Percentiles rank a stretch among this genome's conserved stretches.
phyloP scores from a whole-genome alignment of 2,113 vertebrate species.

The Alethe diademata region DNA sequence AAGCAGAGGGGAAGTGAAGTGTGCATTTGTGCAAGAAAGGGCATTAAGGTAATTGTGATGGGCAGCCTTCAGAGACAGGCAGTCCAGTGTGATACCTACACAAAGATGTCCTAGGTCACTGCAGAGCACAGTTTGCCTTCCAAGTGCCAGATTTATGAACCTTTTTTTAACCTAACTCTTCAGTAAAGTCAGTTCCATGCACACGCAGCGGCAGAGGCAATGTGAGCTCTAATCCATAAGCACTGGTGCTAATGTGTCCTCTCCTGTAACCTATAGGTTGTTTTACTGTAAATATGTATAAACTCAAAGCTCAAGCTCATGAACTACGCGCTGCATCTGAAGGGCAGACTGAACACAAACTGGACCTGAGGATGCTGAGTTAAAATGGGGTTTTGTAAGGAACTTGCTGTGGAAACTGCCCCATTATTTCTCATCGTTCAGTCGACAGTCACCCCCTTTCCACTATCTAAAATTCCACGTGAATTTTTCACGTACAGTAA shows the following conservation, averaged over 20 bases:
- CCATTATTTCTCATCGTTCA: neutral
- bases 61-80: constrained; percentile 10
- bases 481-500: constrained; percentile 35
- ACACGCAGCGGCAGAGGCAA: neutral
- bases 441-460: neutral
- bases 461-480: neutral
- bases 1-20: neutral
- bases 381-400: neutral
- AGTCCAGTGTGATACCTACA: neutral
- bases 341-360: neutral
- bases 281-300: constrained; percentile 25
- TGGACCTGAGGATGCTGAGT: neutral
- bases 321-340: neutral
- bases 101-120: constrained; percentile 1
- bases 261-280: neutral
- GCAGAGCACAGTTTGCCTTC: constrained; percentile 59
- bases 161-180: constrained; percentile 30
- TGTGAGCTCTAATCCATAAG: neutral
- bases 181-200: neutral
- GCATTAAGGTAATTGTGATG: neutral
- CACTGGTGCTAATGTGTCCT: constrained; percentile 64
- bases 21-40: neutral
- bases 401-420: neutral
- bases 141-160: constrained; percentile 63
- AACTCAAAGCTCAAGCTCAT: neutral